Percentiles rank a stretch among this genome's conserved stretches.
These are phyloP conservation scores for Drosophila seguyi DNA, from an alignment of 1,140 invertebrate genomes.

Conservation along the genomic window DNA sequence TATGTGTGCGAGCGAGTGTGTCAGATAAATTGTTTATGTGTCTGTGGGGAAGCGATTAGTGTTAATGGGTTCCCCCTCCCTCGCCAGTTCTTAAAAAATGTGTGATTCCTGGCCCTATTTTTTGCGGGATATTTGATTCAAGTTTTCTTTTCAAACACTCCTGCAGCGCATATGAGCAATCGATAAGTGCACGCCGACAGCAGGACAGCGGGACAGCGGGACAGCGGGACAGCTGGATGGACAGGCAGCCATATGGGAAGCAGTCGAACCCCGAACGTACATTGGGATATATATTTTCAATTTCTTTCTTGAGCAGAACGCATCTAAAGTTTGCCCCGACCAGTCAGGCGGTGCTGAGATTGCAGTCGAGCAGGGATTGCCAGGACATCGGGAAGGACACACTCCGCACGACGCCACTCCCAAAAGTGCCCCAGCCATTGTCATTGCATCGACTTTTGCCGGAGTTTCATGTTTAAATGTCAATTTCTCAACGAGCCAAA, in stretches of 20 bases:
- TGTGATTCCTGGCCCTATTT: constrained; percentile 74
- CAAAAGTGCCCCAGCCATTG: constrained; percentile 72
- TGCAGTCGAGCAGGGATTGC: constrained; percentile 64
- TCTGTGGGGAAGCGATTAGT: constrained; percentile 84
- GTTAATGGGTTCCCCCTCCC: constrained; percentile 73
- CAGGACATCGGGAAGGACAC: constrained; percentile 32
- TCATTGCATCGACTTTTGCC: constrained; percentile 69
- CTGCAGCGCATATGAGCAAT: constrained; percentile 70
- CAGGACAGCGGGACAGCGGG: constrained; percentile 2
- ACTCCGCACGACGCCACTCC: constrained; percentile 14
- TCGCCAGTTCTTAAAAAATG: constrained; percentile 55
- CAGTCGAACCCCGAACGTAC: constrained; percentile 51
- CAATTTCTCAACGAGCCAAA: constrained; percentile 80
- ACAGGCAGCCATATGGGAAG: constrained; percentile 78
- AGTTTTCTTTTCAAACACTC: constrained; percentile 64
- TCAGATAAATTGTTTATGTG: constrained; percentile 83
- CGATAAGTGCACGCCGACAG: constrained; percentile 72
- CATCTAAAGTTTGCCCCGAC: constrained; percentile 66
- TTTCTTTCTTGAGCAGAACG: constrained; percentile 74
- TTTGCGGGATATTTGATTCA: constrained; percentile 70
- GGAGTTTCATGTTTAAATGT: constrained; percentile 83
- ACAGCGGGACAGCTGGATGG: constrained; percentile 67
- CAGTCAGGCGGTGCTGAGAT: constrained; percentile 74
- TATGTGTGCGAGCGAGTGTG: constrained; percentile 48
- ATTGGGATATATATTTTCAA: constrained; percentile 71